Base-by-base conservation (phyloP, 2,888 invertebrate genomes). In the Tenthredo mesomela region DNA sequence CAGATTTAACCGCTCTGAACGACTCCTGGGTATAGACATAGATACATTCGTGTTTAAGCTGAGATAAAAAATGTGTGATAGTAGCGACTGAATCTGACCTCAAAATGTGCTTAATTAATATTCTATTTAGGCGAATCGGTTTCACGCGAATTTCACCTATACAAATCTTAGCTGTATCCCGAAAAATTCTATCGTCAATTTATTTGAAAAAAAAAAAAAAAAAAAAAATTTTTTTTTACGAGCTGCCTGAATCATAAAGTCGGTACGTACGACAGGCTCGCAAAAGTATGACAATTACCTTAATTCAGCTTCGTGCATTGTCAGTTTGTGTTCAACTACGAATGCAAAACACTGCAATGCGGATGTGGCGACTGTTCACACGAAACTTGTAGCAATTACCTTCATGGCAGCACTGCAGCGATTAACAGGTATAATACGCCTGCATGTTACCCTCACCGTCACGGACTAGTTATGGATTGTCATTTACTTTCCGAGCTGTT, bases 381-480 rank as follows among this genome's bases (percentile, higher is more conserved):
- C 33, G 67, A 67, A 67, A 67, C 67, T 67, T 33, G 12, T 67
- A 33, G 33, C 67, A 67, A 67, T 67, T 67, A 67, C 67, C 67
- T 67, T 7, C 67, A 67, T 33, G 67, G 67, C 33, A 67, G 15
- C 3, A 33, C 67, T 67, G 67, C 67, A 67, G 4, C 67, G 67
- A 67, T 29, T 29, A 67, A 67, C 33, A 67, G 67, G 50, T 67
- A 58, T 65, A 65, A 58, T 33, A 58, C 70, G 25, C 21, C 25
- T 84, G 33, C 70, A 80, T 65, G 67, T 84, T 70, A 25, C 61
- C 85, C 85, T 82, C 85, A 65, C 71, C 47, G 82, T 67, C 85
- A 84, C 77, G 71, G 25, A 61, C 25, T 25, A 25, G 61, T 61
- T 61, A 61, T 25, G 61, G 61, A 12, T 61, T 61, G 61, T 61